These are phyloP conservation scores for Troides helena DNA, from an alignment of 2,888 invertebrate genomes.

Conservation along the genomic window DNA sequence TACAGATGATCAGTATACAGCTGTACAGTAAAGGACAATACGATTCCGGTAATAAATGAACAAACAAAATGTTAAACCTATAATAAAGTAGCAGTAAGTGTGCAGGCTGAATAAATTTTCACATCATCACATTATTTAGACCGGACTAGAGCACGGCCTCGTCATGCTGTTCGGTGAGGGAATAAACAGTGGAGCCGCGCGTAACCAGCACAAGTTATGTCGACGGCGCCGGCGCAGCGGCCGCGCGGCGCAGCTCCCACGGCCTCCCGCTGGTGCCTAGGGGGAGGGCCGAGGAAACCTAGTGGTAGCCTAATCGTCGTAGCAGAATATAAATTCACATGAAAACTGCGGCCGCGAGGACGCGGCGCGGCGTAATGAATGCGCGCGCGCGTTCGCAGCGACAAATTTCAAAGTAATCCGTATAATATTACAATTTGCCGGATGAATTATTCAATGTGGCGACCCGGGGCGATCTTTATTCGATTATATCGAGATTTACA, in stretches of 20 bases:
- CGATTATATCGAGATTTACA: constrained; percentile 55
- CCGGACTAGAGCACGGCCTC: too few species aligned
- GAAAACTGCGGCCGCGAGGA: constrained; percentile 30
- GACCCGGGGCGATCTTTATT: constrained; percentile 56
- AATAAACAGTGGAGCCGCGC: too few species aligned
- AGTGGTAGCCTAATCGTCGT: constrained; percentile 31
- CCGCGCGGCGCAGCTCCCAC: not conserved
- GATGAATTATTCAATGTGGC: constrained; percentile 72
- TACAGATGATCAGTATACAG: too few species aligned
- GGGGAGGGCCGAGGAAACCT: constrained; percentile 4
- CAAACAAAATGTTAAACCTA: too few species aligned
- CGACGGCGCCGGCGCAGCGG: not conserved
- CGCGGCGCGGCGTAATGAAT: constrained; percentile 40
- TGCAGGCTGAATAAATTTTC: too few species aligned
- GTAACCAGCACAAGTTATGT: too few species aligned
- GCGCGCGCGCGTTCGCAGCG: constrained; percentile 46
- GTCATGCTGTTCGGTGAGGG: too few species aligned
- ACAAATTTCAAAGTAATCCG: constrained; percentile 68
- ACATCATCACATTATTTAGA: too few species aligned
- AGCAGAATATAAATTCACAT: constrained; percentile 31
- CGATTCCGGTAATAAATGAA: too few species aligned
- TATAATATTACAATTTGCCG: constrained; percentile 74
- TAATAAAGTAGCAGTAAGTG: too few species aligned
- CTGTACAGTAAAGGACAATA: too few species aligned
- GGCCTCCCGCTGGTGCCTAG: not conserved